Percentiles rank a stretch among this genome's conserved stretches.
Evolutionary conservation across 2,888 invertebrate species (phyloP).

Genomic region (Palloptera scutellata): DNA sequence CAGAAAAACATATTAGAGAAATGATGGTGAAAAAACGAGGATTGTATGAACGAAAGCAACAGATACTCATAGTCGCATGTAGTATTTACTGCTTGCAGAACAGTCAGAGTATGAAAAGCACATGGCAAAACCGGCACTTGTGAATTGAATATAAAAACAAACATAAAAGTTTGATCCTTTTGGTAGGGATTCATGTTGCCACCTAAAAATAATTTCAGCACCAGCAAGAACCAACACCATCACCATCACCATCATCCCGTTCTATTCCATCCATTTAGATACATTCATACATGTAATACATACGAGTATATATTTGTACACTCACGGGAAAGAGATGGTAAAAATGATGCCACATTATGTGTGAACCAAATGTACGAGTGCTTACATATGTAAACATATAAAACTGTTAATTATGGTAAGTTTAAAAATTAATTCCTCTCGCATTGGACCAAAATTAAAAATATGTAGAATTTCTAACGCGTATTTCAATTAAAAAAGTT

Average conservation of each 20-base stretch:
- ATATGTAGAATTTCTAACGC: too few relatives aligned
- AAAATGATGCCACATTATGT: too few relatives aligned
- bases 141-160: conserved; percentile 57
- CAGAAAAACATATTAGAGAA: conserved; percentile 38
- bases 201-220: background rate
- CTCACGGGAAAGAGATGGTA: too few relatives aligned
- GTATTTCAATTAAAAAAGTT: too few relatives aligned
- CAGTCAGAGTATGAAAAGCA: conserved; percentile 1
- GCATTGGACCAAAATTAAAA: too few relatives aligned
- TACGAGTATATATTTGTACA: background rate
- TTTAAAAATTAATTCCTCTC: too few relatives aligned
- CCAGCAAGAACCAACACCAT: background rate
- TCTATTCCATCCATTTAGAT: background rate
- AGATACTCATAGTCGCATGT: conserved; percentile 32
- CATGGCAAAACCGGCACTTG: conserved; percentile 41
- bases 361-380: too few relatives aligned
- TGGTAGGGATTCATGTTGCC: conserved; percentile 18
- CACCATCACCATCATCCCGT: background rate
- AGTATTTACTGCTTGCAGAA: background rate
- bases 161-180: conserved; percentile 53
- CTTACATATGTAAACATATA: too few relatives aligned
- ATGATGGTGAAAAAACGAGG: conserved; percentile 3
- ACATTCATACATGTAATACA: background rate
- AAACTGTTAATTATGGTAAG: too few relatives aligned
- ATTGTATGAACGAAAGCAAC: conserved; percentile 37